Base-by-base conservation (phyloP, 2,113 vertebrate genomes). In the Carettochelys insculpta region DNA sequence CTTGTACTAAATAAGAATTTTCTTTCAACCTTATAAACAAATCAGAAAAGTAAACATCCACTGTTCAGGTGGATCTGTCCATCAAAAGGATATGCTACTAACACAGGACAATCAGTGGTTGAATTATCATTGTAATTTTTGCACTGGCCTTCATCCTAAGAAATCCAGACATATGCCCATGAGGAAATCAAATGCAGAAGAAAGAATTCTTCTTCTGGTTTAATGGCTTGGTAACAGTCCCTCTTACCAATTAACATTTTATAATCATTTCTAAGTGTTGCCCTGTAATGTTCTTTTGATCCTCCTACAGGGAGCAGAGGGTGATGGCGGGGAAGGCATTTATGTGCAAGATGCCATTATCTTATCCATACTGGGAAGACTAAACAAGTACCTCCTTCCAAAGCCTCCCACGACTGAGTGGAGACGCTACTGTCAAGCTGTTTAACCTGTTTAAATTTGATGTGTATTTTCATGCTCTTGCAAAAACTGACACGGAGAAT, bases 401-500 rank as follows among this genome's bases (percentile, higher is more conserved):
- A 10, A 53, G 82, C 87, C 85, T 94, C 92, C 88, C 34, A 34
- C 77, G 82, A 53, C 86, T 76, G 82, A 16, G 24, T 31, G 29
- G 75, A 75, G 92, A 83, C 88, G 83, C 88, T 85, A 91, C 50
- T 6, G 24, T 52, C 80, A 97, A 97, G 94, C 89, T 88, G 96
- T 84, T 82, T 0, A 95, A 91, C 95, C 93, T 92, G 92, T 96
- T 96, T 87, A 54, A 82, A 90, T 92, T 31, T 53, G 75, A 79
- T 13, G 34, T 31, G 31, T 80, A 90, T 96, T 95, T 93, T 94
- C 95, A 92, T 90, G 82, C 87, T 95, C 87, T 77, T 94, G 93
- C 94, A 2, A 96, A 95, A 97, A 93, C 96, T 96, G 93, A 90
- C 96, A 97, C 47, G 88, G 96, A 90, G 53, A 96, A 92, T 96